These are phyloP conservation scores for Perithous albicinctus DNA, from an alignment of 2,888 invertebrate species.

Conservation along the genomic window DNA sequence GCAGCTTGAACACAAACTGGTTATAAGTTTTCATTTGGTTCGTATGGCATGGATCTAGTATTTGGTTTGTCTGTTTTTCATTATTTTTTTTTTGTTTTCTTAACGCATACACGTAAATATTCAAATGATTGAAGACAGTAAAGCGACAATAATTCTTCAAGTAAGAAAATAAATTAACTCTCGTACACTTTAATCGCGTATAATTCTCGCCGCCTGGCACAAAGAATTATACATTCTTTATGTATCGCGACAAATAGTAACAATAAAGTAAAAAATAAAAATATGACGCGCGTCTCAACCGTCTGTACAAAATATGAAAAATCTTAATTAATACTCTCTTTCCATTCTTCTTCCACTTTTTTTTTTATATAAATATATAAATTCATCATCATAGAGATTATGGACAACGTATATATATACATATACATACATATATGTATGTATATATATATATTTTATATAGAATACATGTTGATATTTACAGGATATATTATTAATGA, in stretches of 20 bases:
- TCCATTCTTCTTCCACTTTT: constrained; percentile 17
- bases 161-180: constrained; percentile 60
- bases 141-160: constrained; percentile 34
- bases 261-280: constrained; percentile 42
- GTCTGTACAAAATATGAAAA: constrained; percentile 63
- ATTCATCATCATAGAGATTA: constrained; percentile 77
- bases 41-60: constrained; percentile 84
- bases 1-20: constrained; percentile 83
- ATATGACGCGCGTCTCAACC: constrained; percentile 46
- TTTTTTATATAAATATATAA: constrained; percentile 81
- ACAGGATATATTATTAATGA: constrained; percentile 67
- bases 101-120: constrained; percentile 64
- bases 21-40: constrained; percentile 82
- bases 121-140: constrained; percentile 30
- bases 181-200: constrained; percentile 27
- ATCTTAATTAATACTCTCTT: constrained; percentile 29
- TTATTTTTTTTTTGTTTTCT: too few species aligned
- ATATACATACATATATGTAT: constrained; percentile 35
- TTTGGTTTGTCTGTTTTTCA: constrained; percentile 82
- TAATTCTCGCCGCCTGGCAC: constrained; percentile 17
- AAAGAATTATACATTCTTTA: constrained; percentile 25
- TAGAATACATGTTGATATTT: constrained; percentile 69
- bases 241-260: constrained; percentile 41
- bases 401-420: constrained; percentile 78
- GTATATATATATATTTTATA: constrained; percentile 53